Conservation (phyloP, 2,888 invertebrate genomes). For the Eurytoma adleriae region DNA sequence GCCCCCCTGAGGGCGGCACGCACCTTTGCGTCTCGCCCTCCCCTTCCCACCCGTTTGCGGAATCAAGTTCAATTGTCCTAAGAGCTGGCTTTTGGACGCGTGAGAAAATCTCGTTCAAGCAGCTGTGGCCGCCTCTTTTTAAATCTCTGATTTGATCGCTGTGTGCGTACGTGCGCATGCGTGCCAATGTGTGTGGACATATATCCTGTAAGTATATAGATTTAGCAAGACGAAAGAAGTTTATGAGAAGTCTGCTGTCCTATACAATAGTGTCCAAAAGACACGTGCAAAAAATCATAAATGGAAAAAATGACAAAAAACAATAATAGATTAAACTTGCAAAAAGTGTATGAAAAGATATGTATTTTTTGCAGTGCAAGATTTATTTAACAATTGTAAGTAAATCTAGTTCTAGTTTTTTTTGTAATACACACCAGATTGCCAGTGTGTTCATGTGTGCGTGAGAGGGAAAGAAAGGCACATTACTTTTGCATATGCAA, state of each 20-base stretch:
- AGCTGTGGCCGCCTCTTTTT: constrained; percentile 63
- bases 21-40: constrained; percentile 13
- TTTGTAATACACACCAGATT: too few species aligned
- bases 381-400: too few species aligned
- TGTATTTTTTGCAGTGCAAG: too few species aligned
- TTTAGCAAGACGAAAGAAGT: constrained; percentile 31
- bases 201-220: too few species aligned
- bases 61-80: constrained; percentile 73
- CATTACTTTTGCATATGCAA: constrained; percentile 20
- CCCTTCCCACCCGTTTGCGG: constrained; percentile 7
- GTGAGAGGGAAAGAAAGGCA: background rate
- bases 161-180: background rate
- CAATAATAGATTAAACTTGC: too few species aligned
- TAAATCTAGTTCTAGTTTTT: too few species aligned
- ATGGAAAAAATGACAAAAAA: background rate
- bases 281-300: constrained; percentile 16
- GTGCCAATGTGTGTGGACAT: constrained; percentile 1
- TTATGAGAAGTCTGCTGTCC: constrained; percentile 9
- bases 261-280: constrained; percentile 7
- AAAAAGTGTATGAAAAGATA: background rate
- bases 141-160: background rate
- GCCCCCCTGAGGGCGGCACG: background rate
- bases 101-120: constrained; percentile 70
- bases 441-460: too few species aligned
- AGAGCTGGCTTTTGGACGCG: constrained; percentile 71